phyloP scores from a whole-genome alignment of 2,113 vertebrate species.

The Myrmecophaga tridactyla region DNA sequence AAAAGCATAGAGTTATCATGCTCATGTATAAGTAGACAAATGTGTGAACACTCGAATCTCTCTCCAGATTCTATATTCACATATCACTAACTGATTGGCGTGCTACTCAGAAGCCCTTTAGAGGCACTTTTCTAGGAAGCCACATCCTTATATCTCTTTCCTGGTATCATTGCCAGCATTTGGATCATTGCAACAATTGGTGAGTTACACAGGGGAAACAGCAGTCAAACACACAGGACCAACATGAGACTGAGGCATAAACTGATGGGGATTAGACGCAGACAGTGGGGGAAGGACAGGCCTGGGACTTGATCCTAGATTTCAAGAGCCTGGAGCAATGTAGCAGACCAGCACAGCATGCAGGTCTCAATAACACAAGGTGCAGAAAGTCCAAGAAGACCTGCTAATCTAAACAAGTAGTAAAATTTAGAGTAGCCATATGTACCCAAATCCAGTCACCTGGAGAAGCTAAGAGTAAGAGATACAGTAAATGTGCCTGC shows the following conservation, averaged over 20 bases:
- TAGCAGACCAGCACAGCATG: not conserved
- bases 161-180: not conserved
- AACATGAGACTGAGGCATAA: not conserved
- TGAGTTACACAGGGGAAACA: not conserved
- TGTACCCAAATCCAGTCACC: not conserved
- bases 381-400: conserved; percentile 3
- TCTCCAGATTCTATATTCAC: not conserved
- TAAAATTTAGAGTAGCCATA: not conserved
- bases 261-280: not conserved
- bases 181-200: not conserved
- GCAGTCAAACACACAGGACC: not conserved
- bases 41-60: not conserved
- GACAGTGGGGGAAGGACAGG: not conserved
- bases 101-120: not conserved
- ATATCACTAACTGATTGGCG: not conserved
- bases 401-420: not conserved
- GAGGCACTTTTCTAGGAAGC: not conserved
- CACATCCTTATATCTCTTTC: not conserved
- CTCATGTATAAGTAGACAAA: not conserved
- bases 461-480: not conserved
- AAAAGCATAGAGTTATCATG: not conserved
- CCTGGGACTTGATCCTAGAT: not conserved
- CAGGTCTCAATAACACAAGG: not conserved
- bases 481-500: not conserved
- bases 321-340: not conserved